These are phyloP conservation scores for Ifrita kowaldi DNA, from an alignment of 2,113 vertebrate species.

Conservation along the genomic window DNA sequence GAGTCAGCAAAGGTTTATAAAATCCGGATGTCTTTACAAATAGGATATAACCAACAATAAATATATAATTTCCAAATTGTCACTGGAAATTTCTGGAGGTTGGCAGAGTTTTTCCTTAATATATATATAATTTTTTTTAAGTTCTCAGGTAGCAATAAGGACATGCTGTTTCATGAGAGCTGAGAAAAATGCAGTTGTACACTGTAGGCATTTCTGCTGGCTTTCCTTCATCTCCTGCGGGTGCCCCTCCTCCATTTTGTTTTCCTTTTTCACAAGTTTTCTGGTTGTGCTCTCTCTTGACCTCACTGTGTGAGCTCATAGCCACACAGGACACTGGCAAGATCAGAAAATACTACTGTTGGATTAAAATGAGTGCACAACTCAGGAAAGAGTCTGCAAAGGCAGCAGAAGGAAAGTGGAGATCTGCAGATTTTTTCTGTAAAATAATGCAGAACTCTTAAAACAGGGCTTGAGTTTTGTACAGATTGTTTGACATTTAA, in stretches of 20 bases:
- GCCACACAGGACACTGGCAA: not conserved
- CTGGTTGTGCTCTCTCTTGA: constrained; percentile 54
- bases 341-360: not conserved
- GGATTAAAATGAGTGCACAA: constrained; percentile 6
- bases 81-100: not conserved
- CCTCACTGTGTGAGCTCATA: constrained; percentile 36
- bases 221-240: constrained; percentile 38
- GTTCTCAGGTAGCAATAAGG: constrained; percentile 29
- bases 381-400: not conserved
- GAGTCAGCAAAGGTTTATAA: not conserved
- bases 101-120: constrained; percentile 54
- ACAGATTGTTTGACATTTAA: not conserved
- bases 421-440: not conserved
- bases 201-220: constrained; percentile 66
- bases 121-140: not conserved
- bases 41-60: not conserved
- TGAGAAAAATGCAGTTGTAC: constrained; percentile 60
- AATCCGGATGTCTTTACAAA: not conserved
- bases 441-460: not conserved
- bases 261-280: constrained; percentile 50
- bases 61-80: not conserved
- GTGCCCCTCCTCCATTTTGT: constrained; percentile 56
- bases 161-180: constrained; percentile 65
- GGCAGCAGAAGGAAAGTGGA: not conserved
- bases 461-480: not conserved